Base-by-base conservation (phyloP, 2,113 vertebrate genomes). In the Syngnathus floridae region DNA sequence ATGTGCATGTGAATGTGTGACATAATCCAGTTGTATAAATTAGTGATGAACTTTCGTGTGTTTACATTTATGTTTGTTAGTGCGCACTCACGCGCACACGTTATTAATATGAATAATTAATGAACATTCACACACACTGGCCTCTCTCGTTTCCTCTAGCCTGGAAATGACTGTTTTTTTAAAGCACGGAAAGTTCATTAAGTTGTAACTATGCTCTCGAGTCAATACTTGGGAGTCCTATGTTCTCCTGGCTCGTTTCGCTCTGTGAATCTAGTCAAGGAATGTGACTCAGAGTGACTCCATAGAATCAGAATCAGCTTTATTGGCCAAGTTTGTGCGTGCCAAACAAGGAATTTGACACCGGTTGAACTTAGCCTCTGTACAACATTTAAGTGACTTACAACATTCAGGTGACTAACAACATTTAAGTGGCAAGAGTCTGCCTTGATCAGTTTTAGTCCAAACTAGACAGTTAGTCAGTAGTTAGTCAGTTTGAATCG, bases 31-130 rank as follows among this genome's bases (percentile, higher is more conserved):
- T 16, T 0, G 12, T 54, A 83, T 87, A 54, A 83, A 84, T 82
- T 72, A 85, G 67, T 82, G 65, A 87, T 81, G 86, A 87, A 89
- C 64, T 89, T 88, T 55, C 69, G 62, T 81, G 75, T 83, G 70
- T 82, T 70, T 73, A 71, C 79, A 72, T 85, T 80, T 79, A 78
- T 56, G 2, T 62, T 62, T 67, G 74, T 73, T 77, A 69, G 69
- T 43, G 14, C 10, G 10, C 71, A 37, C 73, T 22, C 21, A 56
- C 76, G 60, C 68, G 51, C 59, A 66, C 58, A 62, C 58, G 74
- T 62, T 52, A 70, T 38, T 62, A 22, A 26, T 43, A 35, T 62
- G 38, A 62, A 62, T 62, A 62, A 5, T 62, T n/a, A 11, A 64
- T 64, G 16, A 21, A 52, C 51, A 58, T 35, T 48, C 57, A 38